These are phyloP conservation scores for Nasonia vitripennis DNA, from an alignment of 1,140 invertebrate species.

Conservation along the genomic window DNA sequence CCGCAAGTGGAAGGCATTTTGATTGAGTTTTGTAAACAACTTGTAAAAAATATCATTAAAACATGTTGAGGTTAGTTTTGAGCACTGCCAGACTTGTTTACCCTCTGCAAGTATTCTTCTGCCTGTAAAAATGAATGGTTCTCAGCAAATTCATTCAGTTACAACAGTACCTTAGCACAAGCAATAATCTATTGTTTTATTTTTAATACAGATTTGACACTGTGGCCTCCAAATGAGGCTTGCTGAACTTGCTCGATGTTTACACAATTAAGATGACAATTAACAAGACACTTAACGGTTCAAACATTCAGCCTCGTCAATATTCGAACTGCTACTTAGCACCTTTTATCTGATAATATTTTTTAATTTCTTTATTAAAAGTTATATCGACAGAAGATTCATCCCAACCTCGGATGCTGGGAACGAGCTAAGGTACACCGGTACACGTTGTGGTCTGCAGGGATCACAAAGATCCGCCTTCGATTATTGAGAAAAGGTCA, in stretches of 20 bases:
- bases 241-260: not conserved
- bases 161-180: not conserved
- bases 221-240: not conserved
- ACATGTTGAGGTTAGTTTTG: conserved; percentile 33
- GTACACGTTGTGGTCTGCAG: not conserved
- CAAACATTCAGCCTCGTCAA: not conserved
- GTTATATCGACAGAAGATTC: not conserved
- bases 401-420: not conserved
- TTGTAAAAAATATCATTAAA: conserved; percentile 19
- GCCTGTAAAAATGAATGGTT: not conserved
- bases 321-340: not conserved
- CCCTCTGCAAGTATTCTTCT: not conserved
- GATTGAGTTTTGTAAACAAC: conserved; percentile 34
- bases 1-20: conserved; percentile 70
- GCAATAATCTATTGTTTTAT: not conserved
- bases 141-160: not conserved
- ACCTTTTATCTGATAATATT: not conserved
- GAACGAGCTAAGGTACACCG: not conserved
- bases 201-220: conserved; percentile 1
- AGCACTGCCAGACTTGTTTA: conserved; percentile 1
- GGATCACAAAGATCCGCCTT: not conserved
- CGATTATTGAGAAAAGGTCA: not conserved
- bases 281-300: not conserved
- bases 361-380: conserved; percentile 8
- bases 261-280: not conserved